Conservation (phyloP, 2,797 vertebrate species). For the Xiphophorus birchmanni region DNA sequence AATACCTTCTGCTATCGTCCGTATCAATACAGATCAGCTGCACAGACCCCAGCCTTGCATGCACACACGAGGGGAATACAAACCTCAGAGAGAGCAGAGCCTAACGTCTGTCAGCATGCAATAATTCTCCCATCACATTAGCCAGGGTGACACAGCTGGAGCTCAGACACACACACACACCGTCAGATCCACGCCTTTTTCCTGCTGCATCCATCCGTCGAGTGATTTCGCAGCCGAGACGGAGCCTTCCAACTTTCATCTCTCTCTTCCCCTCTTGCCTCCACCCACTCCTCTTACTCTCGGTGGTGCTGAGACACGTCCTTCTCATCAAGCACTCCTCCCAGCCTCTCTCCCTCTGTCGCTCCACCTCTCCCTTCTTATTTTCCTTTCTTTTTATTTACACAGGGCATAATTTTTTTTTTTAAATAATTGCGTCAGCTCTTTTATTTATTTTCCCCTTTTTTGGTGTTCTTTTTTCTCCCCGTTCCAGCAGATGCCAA, state of each 20-base stretch:
- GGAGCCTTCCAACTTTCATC: slow-evolving; percentile 54
- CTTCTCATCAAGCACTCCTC: slow-evolving; percentile 52
- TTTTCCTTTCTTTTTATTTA: slow-evolving; percentile 51
- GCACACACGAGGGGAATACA: slow-evolving; percentile 21
- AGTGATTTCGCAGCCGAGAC: slow-evolving; percentile 32
- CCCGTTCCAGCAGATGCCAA: slow-evolving; percentile 47
- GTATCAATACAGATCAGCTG: slow-evolving; percentile 5
- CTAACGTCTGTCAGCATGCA: slow-evolving; percentile 39
- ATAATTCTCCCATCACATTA: slow-evolving; percentile 41
- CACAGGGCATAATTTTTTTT: slow-evolving; percentile 45
- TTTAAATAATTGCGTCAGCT: slow-evolving; percentile 72
- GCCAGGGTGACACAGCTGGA: slow-evolving; percentile 45
- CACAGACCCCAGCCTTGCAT: slow-evolving; percentile 13
- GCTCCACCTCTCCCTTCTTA: slow-evolving; percentile 20
- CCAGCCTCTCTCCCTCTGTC: slow-evolving; percentile 28
- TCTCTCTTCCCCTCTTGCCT: slow-evolving; percentile 56
- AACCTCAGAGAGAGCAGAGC: slow-evolving; percentile 56
- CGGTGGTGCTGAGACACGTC: slow-evolving; percentile 76
- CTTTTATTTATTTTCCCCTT: slow-evolving; percentile 63
- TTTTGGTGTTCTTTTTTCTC: slow-evolving; percentile 36
- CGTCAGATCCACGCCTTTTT: slow-evolving; percentile 39
- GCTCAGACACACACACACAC: slow-evolving; percentile 12
- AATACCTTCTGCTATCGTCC: neutral
- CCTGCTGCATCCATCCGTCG: slow-evolving; percentile 43
- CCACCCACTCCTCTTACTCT: slow-evolving; percentile 76